A percentile compares a stretch with the other conserved stretches of the same genome.
These are phyloP conservation scores for Corella eumyota DNA, from an alignment of 23 tunicate species.

Conservation along the genomic window DNA sequence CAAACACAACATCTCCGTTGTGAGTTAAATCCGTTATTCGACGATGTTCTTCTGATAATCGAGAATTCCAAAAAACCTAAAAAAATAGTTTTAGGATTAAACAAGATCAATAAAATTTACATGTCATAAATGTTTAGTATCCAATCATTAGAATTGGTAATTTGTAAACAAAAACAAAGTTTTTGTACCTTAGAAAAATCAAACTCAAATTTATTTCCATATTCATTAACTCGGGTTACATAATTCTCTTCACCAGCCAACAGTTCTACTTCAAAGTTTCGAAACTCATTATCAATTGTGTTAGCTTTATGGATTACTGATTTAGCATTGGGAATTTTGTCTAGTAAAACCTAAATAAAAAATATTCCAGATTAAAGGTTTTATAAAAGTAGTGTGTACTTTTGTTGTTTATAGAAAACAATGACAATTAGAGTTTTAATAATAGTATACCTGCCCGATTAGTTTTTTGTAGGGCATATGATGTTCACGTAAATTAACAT, in stretches of 20 bases:
- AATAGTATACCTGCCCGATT: conserved; percentile 76
- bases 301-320: conserved; percentile 45
- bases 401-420: no score
- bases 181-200: conserved; percentile 92
- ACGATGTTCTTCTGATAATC: conserved; percentile 31
- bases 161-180: no score
- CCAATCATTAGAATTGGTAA: no score
- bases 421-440: no score
- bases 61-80: conserved; percentile 73
- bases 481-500: conserved; percentile 45
- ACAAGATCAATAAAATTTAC: no score
- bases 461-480: conserved; percentile 50
- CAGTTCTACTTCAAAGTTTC: conserved; percentile 58
- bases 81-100: no score
- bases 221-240: conserved; percentile 40
- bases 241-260: conserved; percentile 69
- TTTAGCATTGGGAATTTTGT: conserved; percentile 23
- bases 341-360: conserved; percentile 48
- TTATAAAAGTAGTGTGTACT: no score
- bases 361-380: not conserved
- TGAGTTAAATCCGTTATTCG: conserved; percentile 10
- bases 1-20: conserved; percentile 28
- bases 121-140: no score
- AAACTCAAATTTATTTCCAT: conserved; percentile 33
- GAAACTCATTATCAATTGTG: conserved; percentile 34